Percentiles rank a stretch among this genome's conserved stretches.
These are phyloP conservation scores for Malurus splendens DNA, from an alignment of 2,797 vertebrate species.

Conservation along the genomic window DNA sequence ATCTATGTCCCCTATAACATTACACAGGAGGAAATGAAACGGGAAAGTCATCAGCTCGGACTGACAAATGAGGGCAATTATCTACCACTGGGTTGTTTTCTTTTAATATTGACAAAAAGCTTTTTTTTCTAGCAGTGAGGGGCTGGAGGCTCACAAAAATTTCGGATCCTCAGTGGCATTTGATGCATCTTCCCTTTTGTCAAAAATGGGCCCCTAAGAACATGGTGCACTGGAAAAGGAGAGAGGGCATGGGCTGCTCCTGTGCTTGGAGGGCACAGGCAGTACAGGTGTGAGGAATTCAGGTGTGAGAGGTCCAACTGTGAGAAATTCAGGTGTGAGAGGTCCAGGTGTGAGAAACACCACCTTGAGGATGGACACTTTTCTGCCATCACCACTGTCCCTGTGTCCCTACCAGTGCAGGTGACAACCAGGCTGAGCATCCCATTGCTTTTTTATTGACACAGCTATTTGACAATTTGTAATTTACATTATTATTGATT, in stretches of 20 bases:
- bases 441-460: rapidly evolving
- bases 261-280: background rate
- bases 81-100: constrained; percentile 20
- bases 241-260: rapidly evolving
- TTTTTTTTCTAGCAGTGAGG: background rate
- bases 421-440: rapidly evolving
- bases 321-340: background rate
- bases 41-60: constrained; percentile 25
- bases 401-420: background rate
- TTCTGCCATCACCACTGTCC: background rate
- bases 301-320: background rate
- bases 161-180: background rate
- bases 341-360: background rate
- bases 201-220: background rate
- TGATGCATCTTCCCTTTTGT: background rate
- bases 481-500: background rate
- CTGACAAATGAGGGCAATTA: constrained; percentile 52
- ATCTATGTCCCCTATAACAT: constrained; percentile 26
- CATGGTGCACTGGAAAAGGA: background rate
- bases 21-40: constrained; percentile 61
- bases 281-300: background rate
- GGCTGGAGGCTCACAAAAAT: background rate
- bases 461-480: rapidly evolving
- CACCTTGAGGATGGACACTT: rapidly evolving
- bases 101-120: background rate